Evolutionary conservation across 2,888 invertebrate genomes (phyloP).

Genomic region (Epirrhoe alternata): DNA sequence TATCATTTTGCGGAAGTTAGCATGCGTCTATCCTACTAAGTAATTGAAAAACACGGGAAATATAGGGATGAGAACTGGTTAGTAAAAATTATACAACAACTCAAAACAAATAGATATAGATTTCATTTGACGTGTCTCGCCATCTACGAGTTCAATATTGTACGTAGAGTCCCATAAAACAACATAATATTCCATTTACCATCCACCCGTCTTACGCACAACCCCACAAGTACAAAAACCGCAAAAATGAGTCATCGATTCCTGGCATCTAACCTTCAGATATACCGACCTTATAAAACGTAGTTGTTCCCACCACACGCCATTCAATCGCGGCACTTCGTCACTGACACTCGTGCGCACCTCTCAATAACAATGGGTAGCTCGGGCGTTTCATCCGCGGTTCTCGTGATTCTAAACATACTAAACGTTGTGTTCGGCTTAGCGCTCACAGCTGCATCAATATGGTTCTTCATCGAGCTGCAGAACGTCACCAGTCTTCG

Average conservation of each 20-base stretch:
- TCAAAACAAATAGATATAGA: too few relatives aligned
- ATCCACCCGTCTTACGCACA: slow-evolving; percentile 34
- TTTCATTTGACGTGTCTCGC: too few relatives aligned
- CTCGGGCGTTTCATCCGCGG: slow-evolving; percentile 48
- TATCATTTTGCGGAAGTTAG: too few relatives aligned
- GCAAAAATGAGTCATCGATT: slow-evolving; percentile 34
- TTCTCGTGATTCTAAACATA: slow-evolving; percentile 62
- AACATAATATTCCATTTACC: slow-evolving; percentile 1
- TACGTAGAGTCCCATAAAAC: neutral
- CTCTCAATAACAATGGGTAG: slow-evolving; percentile 46
- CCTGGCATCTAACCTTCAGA: slow-evolving; percentile 33
- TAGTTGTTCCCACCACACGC: slow-evolving; percentile 18
- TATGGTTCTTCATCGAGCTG: slow-evolving; percentile 74
- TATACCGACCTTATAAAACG: slow-evolving; percentile 35
- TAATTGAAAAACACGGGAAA: too few relatives aligned
- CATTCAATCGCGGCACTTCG: slow-evolving; percentile 34
- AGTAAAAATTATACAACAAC: too few relatives aligned
- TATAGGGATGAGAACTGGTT: too few relatives aligned
- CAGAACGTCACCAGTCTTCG: slow-evolving; percentile 64
- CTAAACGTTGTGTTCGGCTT: slow-evolving; percentile 63
- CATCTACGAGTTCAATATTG: neutral
- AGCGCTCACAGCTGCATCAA: slow-evolving; percentile 60
- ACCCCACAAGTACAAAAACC: slow-evolving; percentile 31
- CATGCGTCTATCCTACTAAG: too few relatives aligned
- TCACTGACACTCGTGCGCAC: slow-evolving; percentile 30